phyloP scores from a whole-genome alignment of 1,140 invertebrate genomes.

The Globodera rostochiensis region DNA sequence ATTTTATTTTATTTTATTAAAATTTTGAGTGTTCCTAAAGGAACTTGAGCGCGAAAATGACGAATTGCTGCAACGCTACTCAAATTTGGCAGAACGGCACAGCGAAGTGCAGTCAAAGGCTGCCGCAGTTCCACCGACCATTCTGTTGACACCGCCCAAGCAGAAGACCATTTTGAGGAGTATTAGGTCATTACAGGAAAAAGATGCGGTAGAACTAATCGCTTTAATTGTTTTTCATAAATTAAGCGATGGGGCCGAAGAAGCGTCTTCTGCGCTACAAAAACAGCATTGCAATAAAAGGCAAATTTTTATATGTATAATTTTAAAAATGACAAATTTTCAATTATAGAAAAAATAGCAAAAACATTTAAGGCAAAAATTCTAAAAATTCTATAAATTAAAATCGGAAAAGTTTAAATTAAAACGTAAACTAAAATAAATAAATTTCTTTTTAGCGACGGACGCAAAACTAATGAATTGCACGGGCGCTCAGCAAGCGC shows the following conservation, averaged over 20 bases:
- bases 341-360: not conserved
- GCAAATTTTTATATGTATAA: not conserved
- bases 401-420: not conserved
- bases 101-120: not conserved
- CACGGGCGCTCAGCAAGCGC: too few relatives aligned
- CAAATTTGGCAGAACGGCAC: conserved; percentile 17
- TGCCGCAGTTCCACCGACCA: not conserved
- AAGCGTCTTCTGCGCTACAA: not conserved
- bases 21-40: conserved; percentile 37
- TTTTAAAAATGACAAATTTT: not conserved
- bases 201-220: not conserved
- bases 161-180: conserved; percentile 12
- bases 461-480: not conserved
- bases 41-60: conserved; percentile 64
- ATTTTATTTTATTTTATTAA: conserved; percentile 19
- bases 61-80: conserved; percentile 47
- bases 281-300: not conserved
- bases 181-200: not conserved
- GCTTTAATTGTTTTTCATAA: not conserved
- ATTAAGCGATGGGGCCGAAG: not conserved
- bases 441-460: not conserved
- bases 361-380: too few relatives aligned
- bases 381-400: not conserved
- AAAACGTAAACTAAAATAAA: not conserved
- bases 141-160: not conserved